phyloP scores from a whole-genome alignment of 92 coral and sea anemone genomes.

The Scolanthus callimorphus region DNA sequence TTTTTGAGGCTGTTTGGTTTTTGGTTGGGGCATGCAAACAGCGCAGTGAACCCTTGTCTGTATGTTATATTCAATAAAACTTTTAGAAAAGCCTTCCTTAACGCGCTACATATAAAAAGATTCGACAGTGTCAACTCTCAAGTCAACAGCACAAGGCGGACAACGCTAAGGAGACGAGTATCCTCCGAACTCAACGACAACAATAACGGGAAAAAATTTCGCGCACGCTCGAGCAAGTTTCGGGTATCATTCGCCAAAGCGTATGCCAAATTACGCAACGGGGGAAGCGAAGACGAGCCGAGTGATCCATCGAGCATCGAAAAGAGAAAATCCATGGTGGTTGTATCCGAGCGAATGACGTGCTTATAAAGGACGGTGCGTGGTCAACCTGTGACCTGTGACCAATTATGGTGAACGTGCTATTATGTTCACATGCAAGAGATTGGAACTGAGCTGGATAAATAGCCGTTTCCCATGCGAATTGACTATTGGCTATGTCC shows the following conservation, averaged over 20 bases:
- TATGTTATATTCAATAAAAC: conserved; percentile 79
- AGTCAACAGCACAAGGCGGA: neutral
- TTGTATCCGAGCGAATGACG: conserved; percentile 35
- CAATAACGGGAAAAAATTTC: neutral
- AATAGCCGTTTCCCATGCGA: no score
- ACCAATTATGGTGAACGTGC: no score
- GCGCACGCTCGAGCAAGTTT: conserved; percentile 7
- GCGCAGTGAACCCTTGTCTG: conserved; percentile 72
- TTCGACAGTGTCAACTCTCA: conserved; percentile 33
- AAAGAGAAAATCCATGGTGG: conserved; percentile 19
- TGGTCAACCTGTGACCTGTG: no score
- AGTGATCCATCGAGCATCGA: conserved; percentile 4
- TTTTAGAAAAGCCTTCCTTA: conserved; percentile 76
- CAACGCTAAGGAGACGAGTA: neutral
- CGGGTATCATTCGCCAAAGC: conserved; percentile 32
- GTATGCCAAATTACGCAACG: conserved; percentile 28
- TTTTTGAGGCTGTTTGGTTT: conserved; percentile 46
- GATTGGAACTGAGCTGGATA: no score
- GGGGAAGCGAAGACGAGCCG: conserved; percentile 21
- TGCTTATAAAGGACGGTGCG: conserved; percentile 19
- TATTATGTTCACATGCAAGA: no score
- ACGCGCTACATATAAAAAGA: conserved; percentile 54
- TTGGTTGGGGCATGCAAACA: conserved; percentile 89
- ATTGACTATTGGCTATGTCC: no score
- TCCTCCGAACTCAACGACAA: neutral